Base-by-base conservation (phyloP, 2,797 vertebrate genomes). In the Sebastes reedi region DNA sequence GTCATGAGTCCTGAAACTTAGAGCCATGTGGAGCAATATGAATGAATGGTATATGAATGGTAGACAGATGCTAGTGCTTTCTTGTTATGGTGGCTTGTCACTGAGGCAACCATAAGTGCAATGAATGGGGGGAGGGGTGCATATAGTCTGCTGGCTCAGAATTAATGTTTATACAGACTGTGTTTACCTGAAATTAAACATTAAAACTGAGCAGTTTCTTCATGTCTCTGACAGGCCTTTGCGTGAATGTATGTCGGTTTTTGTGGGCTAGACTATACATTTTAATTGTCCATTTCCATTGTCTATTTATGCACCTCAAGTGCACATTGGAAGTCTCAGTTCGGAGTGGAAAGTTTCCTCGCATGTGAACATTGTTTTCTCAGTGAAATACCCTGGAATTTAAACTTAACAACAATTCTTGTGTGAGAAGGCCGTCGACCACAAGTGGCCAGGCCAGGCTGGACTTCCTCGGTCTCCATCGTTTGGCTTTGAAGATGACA, bases 341-440 rank as follows among this genome's bases (percentile, higher is more conserved):
- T 39, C 69, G 46, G 62, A 86, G 72, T 16, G 81, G 87, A 84
- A 89, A 75, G 12, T 82, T 69, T 71, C 79, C 60, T 90, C 2
- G 80, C 87, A 87, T 91, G 91, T 88, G 67, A 90, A 81, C 72
- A 64, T 88, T 91, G 86, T 89, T 92, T 92, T 91, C 67, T 75
- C 42, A 75, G 71, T 65, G 64, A 70, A 82, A 84, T 81, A 79
- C 84, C 73, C 84, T 68, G 80, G 78, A 90, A 90, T 93, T 91
- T 73, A 80, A 83, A 76, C 70, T 88, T 83, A 79, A 91, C 80
- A 82, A 70, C 87, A 72, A 79, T 64, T 81, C 69, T 84, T 10
- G 72, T 89, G 90, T 85, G 89, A 86, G 87, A 86, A 46, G 79
- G 52, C 42, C 70, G 75, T 75, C 5, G 25, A 91, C 93, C 92